phyloP scores from a whole-genome alignment of 2,888 invertebrate genomes.

The Andrena minutula region DNA sequence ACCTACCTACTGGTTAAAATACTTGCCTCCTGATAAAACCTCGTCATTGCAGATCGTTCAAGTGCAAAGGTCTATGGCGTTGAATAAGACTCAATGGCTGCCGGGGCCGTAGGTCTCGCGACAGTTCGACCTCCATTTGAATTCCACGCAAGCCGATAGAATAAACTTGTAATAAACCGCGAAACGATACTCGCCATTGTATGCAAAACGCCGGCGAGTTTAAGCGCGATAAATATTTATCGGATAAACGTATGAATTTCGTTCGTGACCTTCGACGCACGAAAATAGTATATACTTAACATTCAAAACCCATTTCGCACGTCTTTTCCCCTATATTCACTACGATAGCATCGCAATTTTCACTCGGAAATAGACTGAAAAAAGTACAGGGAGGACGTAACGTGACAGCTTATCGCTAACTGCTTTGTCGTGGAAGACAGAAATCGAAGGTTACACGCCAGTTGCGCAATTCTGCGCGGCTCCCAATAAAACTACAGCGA shows the following conservation, averaged over 20 bases:
- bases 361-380: not conserved
- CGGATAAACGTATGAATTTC: not conserved
- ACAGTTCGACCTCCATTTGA: not conserved
- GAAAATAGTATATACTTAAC: too few species aligned
- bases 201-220: conserved; percentile 23
- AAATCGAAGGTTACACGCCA: not conserved
- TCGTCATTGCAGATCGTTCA: not conserved
- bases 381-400: not conserved
- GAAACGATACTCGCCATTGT: conserved; percentile 8
- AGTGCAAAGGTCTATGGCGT: not conserved
- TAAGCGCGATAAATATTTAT: conserved; percentile 36
- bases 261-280: not conserved
- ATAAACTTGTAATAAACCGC: conserved; percentile 10
- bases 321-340: not conserved
- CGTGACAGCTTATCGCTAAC: conserved; percentile 20
- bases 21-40: conserved; percentile 5
- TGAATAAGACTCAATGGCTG: not conserved
- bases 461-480: conserved; percentile 3
- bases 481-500: not conserved
- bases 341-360: too few species aligned
- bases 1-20: not conserved
- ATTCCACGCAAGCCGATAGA: not conserved
- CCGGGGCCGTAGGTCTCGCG: not conserved
- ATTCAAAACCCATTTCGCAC: not conserved
- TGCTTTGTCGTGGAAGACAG: not conserved